phyloP scores from a whole-genome alignment of 1,140 invertebrate species.

The Lysiphlebus fabarum region DNA sequence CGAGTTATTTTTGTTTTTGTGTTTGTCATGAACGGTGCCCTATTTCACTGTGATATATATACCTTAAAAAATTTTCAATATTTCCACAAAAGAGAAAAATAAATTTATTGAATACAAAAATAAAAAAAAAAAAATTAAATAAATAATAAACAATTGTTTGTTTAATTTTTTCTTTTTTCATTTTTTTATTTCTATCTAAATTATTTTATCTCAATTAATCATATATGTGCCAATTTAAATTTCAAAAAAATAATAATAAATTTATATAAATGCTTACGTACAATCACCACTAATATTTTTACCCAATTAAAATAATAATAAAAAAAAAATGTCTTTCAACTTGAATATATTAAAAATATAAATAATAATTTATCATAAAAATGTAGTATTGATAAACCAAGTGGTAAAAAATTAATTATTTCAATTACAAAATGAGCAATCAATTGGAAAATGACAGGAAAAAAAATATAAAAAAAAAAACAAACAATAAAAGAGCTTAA shows the following conservation, averaged over 20 bases:
- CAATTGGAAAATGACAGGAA: background rate
- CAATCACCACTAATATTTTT: conserved; percentile 35
- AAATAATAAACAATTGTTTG: too few relatives aligned
- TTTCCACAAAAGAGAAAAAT: too few relatives aligned
- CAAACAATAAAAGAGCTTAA: background rate
- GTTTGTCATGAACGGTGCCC: too few relatives aligned
- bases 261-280: conserved; percentile 36
- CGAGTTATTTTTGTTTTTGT: too few relatives aligned
- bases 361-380: background rate
- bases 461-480: background rate
- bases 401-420: background rate
- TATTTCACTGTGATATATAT: too few relatives aligned
- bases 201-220: too few relatives aligned
- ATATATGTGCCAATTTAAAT: background rate
- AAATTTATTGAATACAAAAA: too few relatives aligned
- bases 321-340: background rate
- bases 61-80: too few relatives aligned
- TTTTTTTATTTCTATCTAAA: too few relatives aligned
- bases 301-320: background rate
- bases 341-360: background rate
- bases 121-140: too few relatives aligned
- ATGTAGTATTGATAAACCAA: background rate
- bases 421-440: background rate
- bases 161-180: too few relatives aligned
- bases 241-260: conserved; percentile 19